Conservation (phyloP, 2,797 vertebrate species). For the Acanthis flammea region DNA sequence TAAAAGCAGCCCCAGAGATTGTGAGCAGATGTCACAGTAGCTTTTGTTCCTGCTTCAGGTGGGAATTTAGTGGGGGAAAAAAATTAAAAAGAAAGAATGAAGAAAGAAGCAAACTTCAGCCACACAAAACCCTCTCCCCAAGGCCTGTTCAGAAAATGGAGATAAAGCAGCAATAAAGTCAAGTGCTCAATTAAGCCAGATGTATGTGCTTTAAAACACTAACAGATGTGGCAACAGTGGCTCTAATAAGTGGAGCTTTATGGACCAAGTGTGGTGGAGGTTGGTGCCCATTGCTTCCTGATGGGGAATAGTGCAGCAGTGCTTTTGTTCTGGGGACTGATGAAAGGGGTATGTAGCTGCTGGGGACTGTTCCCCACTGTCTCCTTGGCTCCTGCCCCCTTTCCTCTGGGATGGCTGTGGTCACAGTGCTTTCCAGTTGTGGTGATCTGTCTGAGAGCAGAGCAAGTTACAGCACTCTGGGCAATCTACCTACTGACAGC, state of each 20-base stretch:
- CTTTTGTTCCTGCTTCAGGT: conserved; percentile 31
- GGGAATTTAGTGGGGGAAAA: background rate
- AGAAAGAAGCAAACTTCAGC: background rate
- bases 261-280: background rate
- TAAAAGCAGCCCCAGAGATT: background rate
- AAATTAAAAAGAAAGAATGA: background rate
- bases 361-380: background rate
- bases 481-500: background rate
- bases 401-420: background rate
- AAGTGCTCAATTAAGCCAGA: conserved; percentile 38
- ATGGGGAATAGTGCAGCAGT: background rate
- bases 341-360: background rate
- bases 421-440: background rate
- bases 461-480: background rate
- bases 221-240: conserved; percentile 34
- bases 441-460: background rate
- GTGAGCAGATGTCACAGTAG: background rate
- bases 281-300: background rate
- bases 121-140: background rate
- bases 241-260: background rate
- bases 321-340: background rate
- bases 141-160: conserved; percentile 2
- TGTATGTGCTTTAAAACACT: conserved; percentile 30
- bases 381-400: background rate
- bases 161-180: conserved; percentile 44